Evolutionary conservation across 2,888 invertebrate species (phyloP).

Genomic region (Aporophyla lueneburgensis): DNA sequence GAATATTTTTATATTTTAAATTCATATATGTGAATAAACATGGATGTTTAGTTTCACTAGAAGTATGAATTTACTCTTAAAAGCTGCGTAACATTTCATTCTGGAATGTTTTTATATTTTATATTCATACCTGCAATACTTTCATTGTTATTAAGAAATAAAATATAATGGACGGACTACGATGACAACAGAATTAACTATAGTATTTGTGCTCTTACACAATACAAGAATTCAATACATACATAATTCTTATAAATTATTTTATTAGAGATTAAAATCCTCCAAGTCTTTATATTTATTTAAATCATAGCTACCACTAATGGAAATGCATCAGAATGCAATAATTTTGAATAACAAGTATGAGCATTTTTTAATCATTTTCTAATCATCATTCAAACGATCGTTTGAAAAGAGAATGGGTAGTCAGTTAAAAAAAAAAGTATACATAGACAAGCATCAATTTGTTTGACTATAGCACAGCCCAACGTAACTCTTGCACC

Average conservation of each 20-base stretch:
- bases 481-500: too few relatives aligned
- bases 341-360: neutral
- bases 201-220: neutral
- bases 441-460: too few relatives aligned
- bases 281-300: constrained; percentile 5
- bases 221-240: neutral
- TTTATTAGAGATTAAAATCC: constrained; percentile 30
- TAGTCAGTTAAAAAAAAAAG: too few relatives aligned
- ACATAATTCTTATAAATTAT: constrained; percentile 2
- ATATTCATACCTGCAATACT: neutral
- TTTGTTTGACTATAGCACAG: too few relatives aligned
- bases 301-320: constrained; percentile 2
- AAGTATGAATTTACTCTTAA: neutral
- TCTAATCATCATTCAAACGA: neutral
- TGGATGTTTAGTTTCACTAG: too few relatives aligned
- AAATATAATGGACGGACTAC: too few relatives aligned
- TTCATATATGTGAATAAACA: too few relatives aligned
- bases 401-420: neutral
- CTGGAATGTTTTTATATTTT: neutral
- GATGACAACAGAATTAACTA: constrained; percentile 13
- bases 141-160: neutral
- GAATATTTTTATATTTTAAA: neutral
- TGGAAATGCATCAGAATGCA: constrained; percentile 1
- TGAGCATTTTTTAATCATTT: neutral
- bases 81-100: neutral